phyloP scores from a whole-genome alignment of 2,888 invertebrate genomes.

The Dugesia japonica region DNA sequence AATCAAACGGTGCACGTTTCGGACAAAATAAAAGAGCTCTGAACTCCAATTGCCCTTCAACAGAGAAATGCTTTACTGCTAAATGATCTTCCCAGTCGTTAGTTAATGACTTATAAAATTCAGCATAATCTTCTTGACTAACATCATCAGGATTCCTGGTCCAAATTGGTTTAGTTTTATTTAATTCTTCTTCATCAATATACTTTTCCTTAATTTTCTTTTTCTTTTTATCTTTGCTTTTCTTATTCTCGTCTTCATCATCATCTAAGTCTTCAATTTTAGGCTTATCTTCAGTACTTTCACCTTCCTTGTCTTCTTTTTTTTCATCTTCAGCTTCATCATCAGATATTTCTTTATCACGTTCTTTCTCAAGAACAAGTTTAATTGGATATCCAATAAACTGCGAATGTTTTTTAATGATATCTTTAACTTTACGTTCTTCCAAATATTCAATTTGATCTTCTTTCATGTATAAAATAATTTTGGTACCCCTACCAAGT shows the following conservation, averaged over 20 bases:
- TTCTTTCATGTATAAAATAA: constrained; percentile 80
- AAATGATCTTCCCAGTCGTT: constrained; percentile 96
- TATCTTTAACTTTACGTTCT: constrained; percentile 79
- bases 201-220: constrained; percentile 93
- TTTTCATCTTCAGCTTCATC: constrained; percentile 66
- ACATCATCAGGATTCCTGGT: constrained; percentile 90
- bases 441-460: constrained; percentile 84
- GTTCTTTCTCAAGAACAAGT: constrained; percentile 78
- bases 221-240: constrained; percentile 64
- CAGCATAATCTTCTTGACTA: constrained; percentile 83
- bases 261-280: constrained; percentile 56
- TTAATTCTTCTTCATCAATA: constrained; percentile 87
- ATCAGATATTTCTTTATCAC: constrained; percentile 83
- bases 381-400: constrained; percentile 92
- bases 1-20: constrained; percentile 80
- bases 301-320: constrained; percentile 42
- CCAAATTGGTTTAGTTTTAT: constrained; percentile 96
- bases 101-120: constrained; percentile 89
- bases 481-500: constrained; percentile 68
- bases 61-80: constrained; percentile 61
- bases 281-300: constrained; percentile 50
- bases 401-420: constrained; percentile 95
- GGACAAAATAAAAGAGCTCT: constrained; percentile 78
- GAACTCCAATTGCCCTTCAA: constrained; percentile 62
- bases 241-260: constrained; percentile 49